Evolutionary conservation across 92 coral and sea anemone species (phyloP).

Genomic region (Heteractis magnifica): DNA sequence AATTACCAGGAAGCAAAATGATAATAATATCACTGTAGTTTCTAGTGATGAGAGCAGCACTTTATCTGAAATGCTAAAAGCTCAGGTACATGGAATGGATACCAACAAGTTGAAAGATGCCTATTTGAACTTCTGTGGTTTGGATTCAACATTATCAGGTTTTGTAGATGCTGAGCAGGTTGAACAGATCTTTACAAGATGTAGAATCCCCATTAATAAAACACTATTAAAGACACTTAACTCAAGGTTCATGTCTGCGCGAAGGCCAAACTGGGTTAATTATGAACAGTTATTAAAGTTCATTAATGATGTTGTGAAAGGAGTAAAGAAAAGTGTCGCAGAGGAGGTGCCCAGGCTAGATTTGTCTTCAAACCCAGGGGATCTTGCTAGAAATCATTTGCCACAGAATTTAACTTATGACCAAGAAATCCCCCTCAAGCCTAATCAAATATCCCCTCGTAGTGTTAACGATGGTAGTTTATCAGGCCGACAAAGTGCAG

Average conservation of each 20-base stretch:
- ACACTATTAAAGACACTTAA: slow-evolving; percentile 39
- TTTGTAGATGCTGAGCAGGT: slow-evolving; percentile 74
- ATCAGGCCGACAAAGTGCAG: slow-evolving; percentile 69
- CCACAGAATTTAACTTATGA: slow-evolving; percentile 43
- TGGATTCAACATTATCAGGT: slow-evolving; percentile 79
- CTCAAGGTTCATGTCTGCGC: slow-evolving; percentile 72
- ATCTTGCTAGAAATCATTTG: slow-evolving; percentile 38
- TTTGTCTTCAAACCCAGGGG: slow-evolving; percentile 26
- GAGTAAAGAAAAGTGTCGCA: slow-evolving; percentile 20
- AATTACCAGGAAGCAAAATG: slow-evolving; percentile 29
- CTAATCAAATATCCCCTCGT: slow-evolving; percentile 77
- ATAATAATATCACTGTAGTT: neutral
- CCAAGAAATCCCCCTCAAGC: slow-evolving; percentile 64
- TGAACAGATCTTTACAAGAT: slow-evolving; percentile 53
- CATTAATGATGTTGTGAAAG: slow-evolving; percentile 49
- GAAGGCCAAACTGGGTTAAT: slow-evolving; percentile 80
- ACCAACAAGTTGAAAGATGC: slow-evolving; percentile 60
- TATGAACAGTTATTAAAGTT: slow-evolving; percentile 79
- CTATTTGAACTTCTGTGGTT: slow-evolving; percentile 65
- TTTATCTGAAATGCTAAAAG: slow-evolving; percentile 31
- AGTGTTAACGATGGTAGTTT: slow-evolving; percentile 37
- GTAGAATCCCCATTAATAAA: slow-evolving; percentile 57
- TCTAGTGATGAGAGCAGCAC: slow-evolving; percentile 15
- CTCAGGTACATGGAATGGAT: slow-evolving; percentile 53
- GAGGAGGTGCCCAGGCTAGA: slow-evolving; percentile 56